Evolutionary conservation across 2,888 invertebrate species (phyloP).

Genomic region (Antitype chi): DNA sequence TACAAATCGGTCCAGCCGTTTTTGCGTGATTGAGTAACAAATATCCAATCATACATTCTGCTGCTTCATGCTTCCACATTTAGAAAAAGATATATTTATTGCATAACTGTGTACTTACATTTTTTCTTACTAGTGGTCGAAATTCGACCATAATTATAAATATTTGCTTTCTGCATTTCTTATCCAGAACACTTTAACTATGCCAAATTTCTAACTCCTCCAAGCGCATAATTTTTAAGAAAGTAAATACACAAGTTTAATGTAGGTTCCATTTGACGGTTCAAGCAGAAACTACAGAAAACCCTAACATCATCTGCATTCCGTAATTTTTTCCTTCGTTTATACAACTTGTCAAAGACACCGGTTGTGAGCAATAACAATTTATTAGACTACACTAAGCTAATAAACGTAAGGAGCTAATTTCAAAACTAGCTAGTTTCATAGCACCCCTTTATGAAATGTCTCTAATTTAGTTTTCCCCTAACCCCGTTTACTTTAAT

Average conservation of each 20-base stretch:
- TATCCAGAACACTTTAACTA: too few relatives aligned
- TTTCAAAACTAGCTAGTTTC: conserved; percentile 19
- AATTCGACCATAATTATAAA: too few relatives aligned
- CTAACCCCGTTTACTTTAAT: conserved; percentile 33
- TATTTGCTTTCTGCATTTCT: too few relatives aligned
- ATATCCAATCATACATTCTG: not conserved
- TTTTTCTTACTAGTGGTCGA: too few relatives aligned
- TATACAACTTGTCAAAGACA: not conserved
- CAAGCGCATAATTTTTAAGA: too few relatives aligned
- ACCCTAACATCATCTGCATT: too few relatives aligned
- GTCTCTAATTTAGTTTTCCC: conserved; percentile 26
- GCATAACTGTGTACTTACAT: too few relatives aligned
- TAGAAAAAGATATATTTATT: too few relatives aligned
- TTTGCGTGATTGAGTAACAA: not conserved
- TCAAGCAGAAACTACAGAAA: not conserved
- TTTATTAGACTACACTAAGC: not conserved
- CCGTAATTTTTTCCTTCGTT: not conserved
- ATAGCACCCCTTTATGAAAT: conserved; percentile 7
- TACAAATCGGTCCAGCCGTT: not conserved
- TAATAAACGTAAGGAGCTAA: conserved; percentile 18
- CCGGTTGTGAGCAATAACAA: not conserved
- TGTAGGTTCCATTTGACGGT: not conserved
- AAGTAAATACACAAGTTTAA: too few relatives aligned
- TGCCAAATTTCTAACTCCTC: too few relatives aligned
- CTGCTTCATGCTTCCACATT: too few relatives aligned